Percentiles rank a stretch among this genome's conserved stretches.
Conservation (phyloP, 2,797 vertebrate genomes). For the Vireo griseus region DNA sequence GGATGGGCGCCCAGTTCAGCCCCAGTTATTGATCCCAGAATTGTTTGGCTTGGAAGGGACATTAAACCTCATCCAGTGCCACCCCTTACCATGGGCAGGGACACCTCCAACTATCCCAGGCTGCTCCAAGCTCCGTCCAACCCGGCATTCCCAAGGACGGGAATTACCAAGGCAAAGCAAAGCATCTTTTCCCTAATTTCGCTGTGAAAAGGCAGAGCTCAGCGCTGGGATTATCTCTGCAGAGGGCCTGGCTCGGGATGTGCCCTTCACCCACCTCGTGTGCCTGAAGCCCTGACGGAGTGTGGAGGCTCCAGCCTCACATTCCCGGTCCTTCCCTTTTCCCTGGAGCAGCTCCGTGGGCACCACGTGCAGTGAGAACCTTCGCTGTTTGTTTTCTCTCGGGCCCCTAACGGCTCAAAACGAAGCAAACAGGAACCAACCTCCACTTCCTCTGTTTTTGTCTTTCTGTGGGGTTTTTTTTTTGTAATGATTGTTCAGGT, state of each 20-base stretch:
- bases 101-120: fast-evolving
- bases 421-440: neutral
- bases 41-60: neutral
- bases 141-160: neutral
- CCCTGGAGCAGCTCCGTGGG: neutral
- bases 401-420: fast-evolving
- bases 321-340: neutral
- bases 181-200: fast-evolving
- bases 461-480: neutral
- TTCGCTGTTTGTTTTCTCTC: neutral
- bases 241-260: neutral
- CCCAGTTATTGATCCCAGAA: fast-evolving
- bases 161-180: neutral
- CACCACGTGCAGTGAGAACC: fast-evolving
- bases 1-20: fast-evolving
- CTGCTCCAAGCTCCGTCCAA: neutral
- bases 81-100: neutral
- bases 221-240: neutral
- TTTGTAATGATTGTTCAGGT: neutral
- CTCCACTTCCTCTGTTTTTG: neutral
- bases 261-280: neutral
- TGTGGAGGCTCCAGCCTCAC: neutral
- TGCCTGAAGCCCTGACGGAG: neutral
- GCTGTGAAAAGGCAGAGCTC: neutral
- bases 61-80: fast-evolving